Evolutionary conservation across 2,797 vertebrate species (phyloP).

Genomic region (Sebastiscus albofasciatus): DNA sequence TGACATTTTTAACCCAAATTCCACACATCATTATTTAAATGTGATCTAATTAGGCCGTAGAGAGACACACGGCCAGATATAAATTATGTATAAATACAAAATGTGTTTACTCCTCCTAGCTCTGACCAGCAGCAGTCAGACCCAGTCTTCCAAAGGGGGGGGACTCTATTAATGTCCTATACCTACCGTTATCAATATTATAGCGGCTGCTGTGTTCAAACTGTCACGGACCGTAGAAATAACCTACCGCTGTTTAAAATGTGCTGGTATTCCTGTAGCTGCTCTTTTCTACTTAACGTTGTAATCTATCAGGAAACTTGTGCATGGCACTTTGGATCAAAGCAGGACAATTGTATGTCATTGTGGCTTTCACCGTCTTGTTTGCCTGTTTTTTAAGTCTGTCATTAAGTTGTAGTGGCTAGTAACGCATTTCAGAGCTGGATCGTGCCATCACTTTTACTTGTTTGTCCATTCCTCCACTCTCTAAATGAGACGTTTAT

Average conservation of each 20-base stretch:
- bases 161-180: background rate
- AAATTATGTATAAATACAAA: background rate
- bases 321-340: slow-evolving; percentile 58
- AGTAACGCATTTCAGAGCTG: slow-evolving; percentile 10
- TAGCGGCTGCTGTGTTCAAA: background rate
- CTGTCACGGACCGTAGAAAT: background rate
- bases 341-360: slow-evolving; percentile 40
- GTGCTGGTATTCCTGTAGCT: slow-evolving; percentile 45
- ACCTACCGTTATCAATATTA: background rate
- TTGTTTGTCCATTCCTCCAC: background rate
- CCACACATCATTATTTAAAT: background rate
- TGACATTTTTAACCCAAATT: background rate
- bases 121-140: background rate
- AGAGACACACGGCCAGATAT: background rate
- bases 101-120: background rate
- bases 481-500: background rate
- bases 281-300: slow-evolving; percentile 58
- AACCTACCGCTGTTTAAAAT: slow-evolving; percentile 36
- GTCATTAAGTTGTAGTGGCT: slow-evolving; percentile 28
- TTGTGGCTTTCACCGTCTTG: slow-evolving; percentile 36
- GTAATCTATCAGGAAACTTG: slow-evolving; percentile 61
- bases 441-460: background rate
- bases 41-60: background rate
- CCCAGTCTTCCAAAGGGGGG: background rate
- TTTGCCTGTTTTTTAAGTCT: slow-evolving; percentile 45